Conservation (phyloP, 2,888 invertebrate genomes). For the Tetheella fluctuosa region DNA sequence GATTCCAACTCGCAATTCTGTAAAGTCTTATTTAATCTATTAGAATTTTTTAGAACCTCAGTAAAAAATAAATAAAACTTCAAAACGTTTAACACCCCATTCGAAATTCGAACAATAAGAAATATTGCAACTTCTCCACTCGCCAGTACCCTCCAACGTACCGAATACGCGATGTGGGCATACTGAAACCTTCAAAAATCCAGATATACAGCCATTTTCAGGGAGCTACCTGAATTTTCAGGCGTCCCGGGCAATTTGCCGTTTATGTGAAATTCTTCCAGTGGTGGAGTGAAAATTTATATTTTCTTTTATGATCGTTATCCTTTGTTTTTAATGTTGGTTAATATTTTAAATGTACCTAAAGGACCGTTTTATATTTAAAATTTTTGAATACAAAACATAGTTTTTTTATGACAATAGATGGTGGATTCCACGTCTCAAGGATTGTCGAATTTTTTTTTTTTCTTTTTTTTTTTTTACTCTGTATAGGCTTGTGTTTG, state of each 20-base stretch:
- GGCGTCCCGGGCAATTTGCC: conserved; percentile 6
- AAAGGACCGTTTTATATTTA: background rate
- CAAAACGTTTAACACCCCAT: background rate
- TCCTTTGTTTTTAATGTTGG: background rate
- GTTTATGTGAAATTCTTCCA: background rate
- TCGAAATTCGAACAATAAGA: background rate
- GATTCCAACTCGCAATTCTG: no score
- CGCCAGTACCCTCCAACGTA: conserved; percentile 4
- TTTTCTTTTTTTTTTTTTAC: no score
- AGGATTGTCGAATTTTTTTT: no score
- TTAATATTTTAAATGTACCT: background rate
- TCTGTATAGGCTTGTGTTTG: no score
- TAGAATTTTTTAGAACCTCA: no score
- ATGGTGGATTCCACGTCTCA: no score
- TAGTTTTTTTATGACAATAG: background rate
- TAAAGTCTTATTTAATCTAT: no score
- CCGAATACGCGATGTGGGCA: conserved; percentile 16
- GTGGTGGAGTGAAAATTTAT: conserved; percentile 5
- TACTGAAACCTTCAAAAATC: conserved; percentile 29
- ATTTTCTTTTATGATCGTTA: conserved; percentile 3
- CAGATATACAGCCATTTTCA: conserved; percentile 31
- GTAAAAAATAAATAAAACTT: background rate
- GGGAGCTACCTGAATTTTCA: conserved; percentile 12
- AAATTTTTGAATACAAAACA: background rate
- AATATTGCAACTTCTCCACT: background rate